These are phyloP conservation scores for Ailuropoda melanoleuca DNA, from an alignment of 2,113 vertebrate species.

Conservation along the genomic window DNA sequence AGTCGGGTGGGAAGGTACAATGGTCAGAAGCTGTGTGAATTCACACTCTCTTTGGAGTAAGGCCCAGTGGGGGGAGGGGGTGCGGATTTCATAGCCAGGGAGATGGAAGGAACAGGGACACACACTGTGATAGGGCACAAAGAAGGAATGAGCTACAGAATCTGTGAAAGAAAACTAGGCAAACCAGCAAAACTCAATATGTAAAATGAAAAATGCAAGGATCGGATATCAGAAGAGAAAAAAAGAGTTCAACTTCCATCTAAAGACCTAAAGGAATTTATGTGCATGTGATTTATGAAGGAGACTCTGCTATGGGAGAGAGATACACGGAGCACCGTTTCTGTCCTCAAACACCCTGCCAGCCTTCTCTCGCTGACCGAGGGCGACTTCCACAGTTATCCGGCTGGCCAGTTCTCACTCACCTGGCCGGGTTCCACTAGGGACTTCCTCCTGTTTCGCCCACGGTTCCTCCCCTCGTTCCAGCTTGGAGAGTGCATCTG, in stretches of 20 bases:
- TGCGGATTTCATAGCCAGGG: not conserved
- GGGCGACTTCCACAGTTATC: not conserved
- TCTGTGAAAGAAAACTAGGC: not conserved
- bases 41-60: not conserved
- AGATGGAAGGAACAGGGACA: not conserved
- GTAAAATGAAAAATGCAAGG: not conserved
- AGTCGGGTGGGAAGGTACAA: not conserved
- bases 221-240: not conserved
- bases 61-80: not conserved
- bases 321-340: not conserved
- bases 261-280: not conserved
- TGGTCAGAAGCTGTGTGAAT: not conserved
- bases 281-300: too few species aligned
- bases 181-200: not conserved
- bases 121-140: not conserved
- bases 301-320: not conserved
- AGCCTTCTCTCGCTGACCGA: not conserved
- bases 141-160: not conserved
- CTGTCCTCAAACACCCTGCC: not conserved
- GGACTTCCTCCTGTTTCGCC: not conserved
- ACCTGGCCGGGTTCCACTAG: not conserved
- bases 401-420: not conserved
- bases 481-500: not conserved
- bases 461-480: not conserved
- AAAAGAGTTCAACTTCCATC: not conserved